Conservation (phyloP, 2,113 vertebrate genomes). For the Pteropus alecto region DNA sequence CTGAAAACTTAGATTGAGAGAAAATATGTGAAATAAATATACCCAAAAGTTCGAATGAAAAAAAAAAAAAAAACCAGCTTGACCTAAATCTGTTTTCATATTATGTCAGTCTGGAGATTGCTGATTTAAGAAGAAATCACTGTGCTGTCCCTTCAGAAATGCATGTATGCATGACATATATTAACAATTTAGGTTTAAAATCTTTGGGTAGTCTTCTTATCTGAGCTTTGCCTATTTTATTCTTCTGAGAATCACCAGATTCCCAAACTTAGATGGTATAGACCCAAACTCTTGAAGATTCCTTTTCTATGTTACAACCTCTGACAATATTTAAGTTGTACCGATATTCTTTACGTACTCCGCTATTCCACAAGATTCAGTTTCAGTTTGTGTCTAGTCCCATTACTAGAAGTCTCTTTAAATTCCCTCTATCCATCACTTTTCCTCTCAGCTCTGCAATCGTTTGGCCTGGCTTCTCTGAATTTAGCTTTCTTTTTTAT, state of each 20-base stretch:
- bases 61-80: background rate
- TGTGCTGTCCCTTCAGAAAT: background rate
- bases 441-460: background rate
- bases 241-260: background rate
- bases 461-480: background rate
- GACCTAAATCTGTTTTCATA: background rate
- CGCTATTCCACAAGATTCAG: background rate
- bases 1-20: background rate
- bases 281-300: background rate
- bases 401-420: background rate
- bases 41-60: background rate
- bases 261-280: background rate
- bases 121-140: background rate
- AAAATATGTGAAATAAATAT: background rate
- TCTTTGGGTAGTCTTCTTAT: background rate
- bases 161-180: too few relatives aligned
- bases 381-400: background rate
- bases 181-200: background rate
- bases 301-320: background rate
- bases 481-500: background rate
- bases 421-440: background rate
- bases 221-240: background rate
- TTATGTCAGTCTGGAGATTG: background rate
- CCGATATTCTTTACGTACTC: fast-evolving
- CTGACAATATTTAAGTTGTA: background rate